Conservation (phyloP, 2,113 vertebrate species). For the Syngnathus floridae region DNA sequence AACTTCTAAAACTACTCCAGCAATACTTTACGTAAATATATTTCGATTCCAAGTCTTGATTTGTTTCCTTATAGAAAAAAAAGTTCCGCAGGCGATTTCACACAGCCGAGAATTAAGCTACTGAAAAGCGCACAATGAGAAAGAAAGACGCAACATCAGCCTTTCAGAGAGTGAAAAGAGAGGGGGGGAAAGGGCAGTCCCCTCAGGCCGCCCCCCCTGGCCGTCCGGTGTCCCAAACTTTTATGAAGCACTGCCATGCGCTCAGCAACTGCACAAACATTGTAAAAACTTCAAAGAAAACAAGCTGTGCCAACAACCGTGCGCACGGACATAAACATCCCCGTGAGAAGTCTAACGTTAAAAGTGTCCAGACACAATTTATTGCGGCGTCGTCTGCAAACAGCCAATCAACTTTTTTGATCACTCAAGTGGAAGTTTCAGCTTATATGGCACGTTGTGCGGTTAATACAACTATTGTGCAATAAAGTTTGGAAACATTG, state of each 20-base stretch:
- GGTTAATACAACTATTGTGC: background rate
- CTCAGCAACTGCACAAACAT: conserved; percentile 75
- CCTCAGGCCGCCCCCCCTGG: conserved; percentile 54
- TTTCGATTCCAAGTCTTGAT: background rate
- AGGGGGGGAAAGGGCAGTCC: conserved; percentile 54
- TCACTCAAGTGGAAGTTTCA: background rate
- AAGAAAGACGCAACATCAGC: conserved; percentile 45
- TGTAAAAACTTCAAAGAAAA: conserved; percentile 75
- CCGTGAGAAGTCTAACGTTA: conserved; percentile 45
- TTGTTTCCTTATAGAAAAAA: background rate
- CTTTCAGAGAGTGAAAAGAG: conserved; percentile 55
- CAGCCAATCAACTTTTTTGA: background rate
- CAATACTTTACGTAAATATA: background rate
- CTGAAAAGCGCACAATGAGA: conserved; percentile 49
- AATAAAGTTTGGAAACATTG: background rate
- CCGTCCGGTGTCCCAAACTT: conserved; percentile 57
- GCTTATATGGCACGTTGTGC: background rate
- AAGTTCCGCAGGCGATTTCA: no score
- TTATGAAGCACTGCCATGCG: conserved; percentile 60
- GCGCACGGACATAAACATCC: conserved; percentile 37
- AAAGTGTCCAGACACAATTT: conserved; percentile 44
- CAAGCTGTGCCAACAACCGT: conserved; percentile 31
- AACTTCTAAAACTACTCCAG: background rate
- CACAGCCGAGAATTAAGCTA: conserved; percentile 2
- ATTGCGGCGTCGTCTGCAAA: conserved; percentile 33